phyloP scores from a whole-genome alignment of 2,113 vertebrate species.

The Cyprinodon tularosa region DNA sequence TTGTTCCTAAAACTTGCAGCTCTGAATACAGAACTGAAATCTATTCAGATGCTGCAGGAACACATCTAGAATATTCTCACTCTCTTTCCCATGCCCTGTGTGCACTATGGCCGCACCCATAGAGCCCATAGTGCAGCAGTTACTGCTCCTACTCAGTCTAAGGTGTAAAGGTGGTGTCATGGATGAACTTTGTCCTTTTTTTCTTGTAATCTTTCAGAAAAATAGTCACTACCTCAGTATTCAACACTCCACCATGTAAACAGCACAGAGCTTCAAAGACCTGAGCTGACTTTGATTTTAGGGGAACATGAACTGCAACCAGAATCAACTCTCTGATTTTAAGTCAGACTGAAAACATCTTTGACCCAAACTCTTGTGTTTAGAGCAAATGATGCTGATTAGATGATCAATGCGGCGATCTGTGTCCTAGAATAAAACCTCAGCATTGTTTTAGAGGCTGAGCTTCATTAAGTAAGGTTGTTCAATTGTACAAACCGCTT shows the following conservation, averaged over 20 bases:
- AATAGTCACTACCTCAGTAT: no score
- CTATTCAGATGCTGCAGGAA: no score
- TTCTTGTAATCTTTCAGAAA: neutral
- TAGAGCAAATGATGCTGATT: neutral
- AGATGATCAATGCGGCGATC: neutral
- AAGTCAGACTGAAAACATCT: neutral
- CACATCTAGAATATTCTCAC: no score
- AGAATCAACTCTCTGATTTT: neutral
- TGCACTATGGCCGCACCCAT: neutral
- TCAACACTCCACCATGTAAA: neutral
- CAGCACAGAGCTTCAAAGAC: neutral
- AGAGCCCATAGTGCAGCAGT: neutral
- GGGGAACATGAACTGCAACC: neutral
- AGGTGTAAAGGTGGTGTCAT: conserved; percentile 10
- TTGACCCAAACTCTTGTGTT: neutral
- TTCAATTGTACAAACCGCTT: neutral
- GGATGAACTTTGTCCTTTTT: conserved; percentile 29
- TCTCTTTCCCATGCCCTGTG: no score
- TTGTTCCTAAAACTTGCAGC: no score
- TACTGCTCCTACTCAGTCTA: neutral
- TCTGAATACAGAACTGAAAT: no score
- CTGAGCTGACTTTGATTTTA: neutral
- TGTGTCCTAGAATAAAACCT: neutral
- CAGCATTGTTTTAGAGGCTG: neutral
- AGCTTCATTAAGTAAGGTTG: no score